These are phyloP conservation scores for Watsonalla binaria DNA, from an alignment of 2,888 invertebrate species.

Conservation along the genomic window DNA sequence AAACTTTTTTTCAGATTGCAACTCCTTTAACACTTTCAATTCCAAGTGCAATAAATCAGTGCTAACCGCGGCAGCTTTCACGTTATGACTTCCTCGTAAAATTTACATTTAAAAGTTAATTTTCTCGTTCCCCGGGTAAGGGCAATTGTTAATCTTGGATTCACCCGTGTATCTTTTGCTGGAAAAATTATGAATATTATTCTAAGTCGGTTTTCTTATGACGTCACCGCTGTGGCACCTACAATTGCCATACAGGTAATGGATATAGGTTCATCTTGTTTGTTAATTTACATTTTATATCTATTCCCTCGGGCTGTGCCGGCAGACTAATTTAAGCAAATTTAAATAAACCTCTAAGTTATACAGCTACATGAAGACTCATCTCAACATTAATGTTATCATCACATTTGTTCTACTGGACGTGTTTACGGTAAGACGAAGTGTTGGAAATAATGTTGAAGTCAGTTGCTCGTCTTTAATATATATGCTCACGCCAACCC, in stretches of 20 bases:
- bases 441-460: too few species aligned
- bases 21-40: conserved; percentile 77
- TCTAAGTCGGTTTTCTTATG: conserved; percentile 27
- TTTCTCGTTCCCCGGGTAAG: conserved; percentile 65
- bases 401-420: neutral
- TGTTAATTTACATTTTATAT: conserved; percentile 20
- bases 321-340: too few species aligned
- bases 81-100: conserved; percentile 77
- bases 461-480: too few species aligned
- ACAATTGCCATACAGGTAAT: conserved; percentile 16
- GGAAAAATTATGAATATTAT: conserved; percentile 55
- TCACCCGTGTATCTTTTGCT: conserved; percentile 43
- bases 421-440: too few species aligned
- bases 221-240: conserved; percentile 10
- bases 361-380: too few species aligned
- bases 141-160: conserved; percentile 73
- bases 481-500: too few species aligned
- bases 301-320: neutral
- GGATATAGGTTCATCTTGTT: conserved; percentile 18
- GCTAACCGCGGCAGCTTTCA: conserved; percentile 74
- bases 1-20: conserved; percentile 78
- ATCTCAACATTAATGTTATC: too few species aligned
- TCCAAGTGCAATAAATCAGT: conserved; percentile 74
- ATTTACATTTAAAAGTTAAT: conserved; percentile 78
- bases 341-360: too few species aligned